Conservation (phyloP, 2,797 vertebrate species). For the Pangasius macronema region DNA sequence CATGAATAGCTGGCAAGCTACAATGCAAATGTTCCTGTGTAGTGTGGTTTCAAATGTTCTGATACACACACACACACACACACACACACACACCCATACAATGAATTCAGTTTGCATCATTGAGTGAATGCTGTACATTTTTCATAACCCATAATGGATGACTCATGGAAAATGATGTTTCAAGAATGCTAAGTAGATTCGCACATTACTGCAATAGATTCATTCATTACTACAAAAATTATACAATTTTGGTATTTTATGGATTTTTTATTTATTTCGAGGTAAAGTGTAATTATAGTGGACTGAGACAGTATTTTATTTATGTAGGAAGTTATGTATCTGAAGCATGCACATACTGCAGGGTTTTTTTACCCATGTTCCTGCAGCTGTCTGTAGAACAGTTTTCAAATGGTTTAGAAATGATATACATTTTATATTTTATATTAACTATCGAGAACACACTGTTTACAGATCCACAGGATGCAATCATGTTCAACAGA, state of each 20-base stretch:
- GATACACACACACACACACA: too few relatives aligned
- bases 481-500: constrained; percentile 15
- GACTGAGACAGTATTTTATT: neutral
- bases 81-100: too few relatives aligned
- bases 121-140: neutral
- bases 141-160: neutral
- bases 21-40: too few relatives aligned
- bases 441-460: too few relatives aligned
- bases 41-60: too few relatives aligned
- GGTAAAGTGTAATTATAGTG: neutral
- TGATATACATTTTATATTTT: too few relatives aligned
- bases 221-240: neutral
- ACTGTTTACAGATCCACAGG: too few relatives aligned
- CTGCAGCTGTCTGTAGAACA: too few relatives aligned
- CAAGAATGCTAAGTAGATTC: neutral
- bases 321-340: neutral
- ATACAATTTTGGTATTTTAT: neutral
- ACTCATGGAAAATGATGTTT: neutral
- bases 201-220: neutral
- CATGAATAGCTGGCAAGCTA: too few relatives aligned
- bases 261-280: neutral
- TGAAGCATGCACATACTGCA: neutral
- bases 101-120: neutral
- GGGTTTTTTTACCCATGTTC: neutral
- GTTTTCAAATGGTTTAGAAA: too few relatives aligned